Evolutionary conservation across 92 coral and sea anemone genomes (phyloP).

Genomic region (Anthopleura xanthogrammica): DNA sequence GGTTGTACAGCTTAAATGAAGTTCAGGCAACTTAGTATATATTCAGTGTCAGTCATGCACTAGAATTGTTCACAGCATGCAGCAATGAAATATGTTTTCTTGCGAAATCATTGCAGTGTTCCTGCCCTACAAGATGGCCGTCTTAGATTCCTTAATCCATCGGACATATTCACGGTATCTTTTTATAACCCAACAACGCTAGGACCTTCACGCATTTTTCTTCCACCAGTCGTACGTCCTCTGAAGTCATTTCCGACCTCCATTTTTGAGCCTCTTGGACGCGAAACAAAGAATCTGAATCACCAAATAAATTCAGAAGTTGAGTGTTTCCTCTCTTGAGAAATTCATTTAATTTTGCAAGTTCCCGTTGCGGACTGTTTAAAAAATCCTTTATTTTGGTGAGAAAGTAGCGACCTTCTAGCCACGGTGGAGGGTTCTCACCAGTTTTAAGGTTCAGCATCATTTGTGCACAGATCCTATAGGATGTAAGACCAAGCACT

Average conservation of each 20-base stretch:
- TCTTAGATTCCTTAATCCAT: too few relatives aligned
- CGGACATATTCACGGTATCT: not conserved
- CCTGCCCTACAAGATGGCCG: too few relatives aligned
- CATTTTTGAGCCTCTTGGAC: not conserved
- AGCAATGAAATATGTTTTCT: too few relatives aligned
- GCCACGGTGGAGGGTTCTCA: conserved; percentile 11
- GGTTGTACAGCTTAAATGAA: too few relatives aligned
- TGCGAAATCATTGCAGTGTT: too few relatives aligned
- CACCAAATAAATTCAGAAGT: not conserved
- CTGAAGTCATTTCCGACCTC: conserved; percentile 9
- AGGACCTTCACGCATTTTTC: conserved; percentile 15
- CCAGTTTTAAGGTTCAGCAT: conserved; percentile 17
- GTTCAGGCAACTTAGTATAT: too few relatives aligned
- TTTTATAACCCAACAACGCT: not conserved
- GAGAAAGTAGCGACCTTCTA: conserved; percentile 15
- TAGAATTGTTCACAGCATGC: too few relatives aligned
- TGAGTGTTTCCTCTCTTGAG: not conserved
- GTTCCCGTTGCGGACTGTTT: not conserved
- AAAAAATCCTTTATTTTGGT: conserved; percentile 15
- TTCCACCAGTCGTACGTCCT: conserved; percentile 12
- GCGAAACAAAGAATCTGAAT: not conserved
- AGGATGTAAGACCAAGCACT: too few relatives aligned
- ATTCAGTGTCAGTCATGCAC: too few relatives aligned
- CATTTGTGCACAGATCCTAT: not conserved
- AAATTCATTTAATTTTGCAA: not conserved